Evolutionary conservation across 2,888 invertebrate species (phyloP).

Genomic region (Stenodera caucasica): DNA sequence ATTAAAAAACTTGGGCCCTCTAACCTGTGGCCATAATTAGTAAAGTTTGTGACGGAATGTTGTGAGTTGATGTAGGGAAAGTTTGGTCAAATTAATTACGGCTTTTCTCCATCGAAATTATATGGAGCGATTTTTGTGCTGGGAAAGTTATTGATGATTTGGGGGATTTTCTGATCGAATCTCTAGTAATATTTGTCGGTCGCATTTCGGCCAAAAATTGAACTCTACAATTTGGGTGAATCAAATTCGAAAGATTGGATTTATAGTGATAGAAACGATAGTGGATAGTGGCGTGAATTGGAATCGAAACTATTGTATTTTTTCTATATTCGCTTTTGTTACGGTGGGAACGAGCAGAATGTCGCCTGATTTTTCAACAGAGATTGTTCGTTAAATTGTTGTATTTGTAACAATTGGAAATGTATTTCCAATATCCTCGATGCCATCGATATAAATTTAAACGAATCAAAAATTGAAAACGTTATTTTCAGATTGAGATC

Average conservation of each 20-base stretch:
- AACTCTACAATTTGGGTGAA: conserved; percentile 8
- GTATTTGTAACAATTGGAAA: neutral
- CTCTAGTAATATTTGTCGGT: too few species aligned
- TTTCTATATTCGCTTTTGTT: neutral
- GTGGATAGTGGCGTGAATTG: neutral
- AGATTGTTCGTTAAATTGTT: conserved; percentile 11
- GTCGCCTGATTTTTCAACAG: conserved; percentile 7
- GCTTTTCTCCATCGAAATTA: neutral
- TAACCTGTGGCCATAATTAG: conserved; percentile 3
- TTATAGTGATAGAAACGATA: too few species aligned
- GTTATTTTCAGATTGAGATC: neutral
- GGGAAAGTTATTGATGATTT: too few species aligned
- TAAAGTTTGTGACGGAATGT: neutral
- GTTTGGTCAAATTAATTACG: conserved; percentile 10
- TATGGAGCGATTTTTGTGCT: too few species aligned
- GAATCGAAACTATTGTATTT: neutral
- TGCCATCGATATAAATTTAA: neutral
- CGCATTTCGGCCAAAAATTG: neutral
- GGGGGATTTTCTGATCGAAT: too few species aligned
- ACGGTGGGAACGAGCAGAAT: neutral
- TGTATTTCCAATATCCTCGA: neutral
- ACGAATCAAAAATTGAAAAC: neutral
- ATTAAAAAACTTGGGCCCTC: too few species aligned
- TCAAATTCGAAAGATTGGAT: conserved; percentile 12
- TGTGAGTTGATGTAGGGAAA: conserved; percentile 2